Conservation (phyloP, 2,888 invertebrate genomes). For the Choristoneura rosaceana region DNA sequence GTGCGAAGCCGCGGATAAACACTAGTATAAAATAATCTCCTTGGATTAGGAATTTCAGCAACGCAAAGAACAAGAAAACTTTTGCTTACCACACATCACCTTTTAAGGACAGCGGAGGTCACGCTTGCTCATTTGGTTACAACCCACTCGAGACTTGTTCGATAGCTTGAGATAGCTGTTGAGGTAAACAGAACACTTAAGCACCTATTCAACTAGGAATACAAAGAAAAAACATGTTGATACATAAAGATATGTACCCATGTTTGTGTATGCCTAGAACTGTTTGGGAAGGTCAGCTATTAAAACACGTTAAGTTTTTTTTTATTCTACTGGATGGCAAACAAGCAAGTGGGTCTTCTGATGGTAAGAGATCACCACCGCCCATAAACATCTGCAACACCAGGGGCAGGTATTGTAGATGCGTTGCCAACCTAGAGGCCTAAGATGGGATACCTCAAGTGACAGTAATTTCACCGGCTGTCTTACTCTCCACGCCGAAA, state of each 20-base stretch:
- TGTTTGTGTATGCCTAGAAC: slow-evolving; percentile 11
- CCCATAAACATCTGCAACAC: too few relatives aligned
- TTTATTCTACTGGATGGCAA: neutral
- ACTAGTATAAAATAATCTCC: too few relatives aligned
- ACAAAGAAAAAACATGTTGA: slow-evolving; percentile 12
- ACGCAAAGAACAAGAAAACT: slow-evolving; percentile 2
- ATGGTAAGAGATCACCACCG: too few relatives aligned
- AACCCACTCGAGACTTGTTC: slow-evolving; percentile 27
- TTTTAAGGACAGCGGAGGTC: slow-evolving; percentile 51
- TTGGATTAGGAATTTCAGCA: neutral
- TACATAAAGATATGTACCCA: neutral
- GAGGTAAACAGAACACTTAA: slow-evolving; percentile 24
- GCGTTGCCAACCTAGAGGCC: too few relatives aligned
- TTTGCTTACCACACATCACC: slow-evolving; percentile 43
- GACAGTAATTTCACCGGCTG: too few relatives aligned
- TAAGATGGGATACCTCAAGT: too few relatives aligned
- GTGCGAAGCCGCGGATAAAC: too few relatives aligned
- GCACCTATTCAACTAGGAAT: slow-evolving; percentile 7
- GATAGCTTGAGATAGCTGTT: slow-evolving; percentile 26
- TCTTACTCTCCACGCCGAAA: too few relatives aligned
- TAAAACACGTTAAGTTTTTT: neutral
- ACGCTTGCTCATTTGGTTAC: slow-evolving; percentile 29
- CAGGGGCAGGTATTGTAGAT: too few relatives aligned
- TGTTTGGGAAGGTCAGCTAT: neutral
- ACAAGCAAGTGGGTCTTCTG: too few relatives aligned